These are phyloP conservation scores for Tretioscincus oriximinensis DNA, from an alignment of 2,113 vertebrate genomes.

Conservation along the genomic window DNA sequence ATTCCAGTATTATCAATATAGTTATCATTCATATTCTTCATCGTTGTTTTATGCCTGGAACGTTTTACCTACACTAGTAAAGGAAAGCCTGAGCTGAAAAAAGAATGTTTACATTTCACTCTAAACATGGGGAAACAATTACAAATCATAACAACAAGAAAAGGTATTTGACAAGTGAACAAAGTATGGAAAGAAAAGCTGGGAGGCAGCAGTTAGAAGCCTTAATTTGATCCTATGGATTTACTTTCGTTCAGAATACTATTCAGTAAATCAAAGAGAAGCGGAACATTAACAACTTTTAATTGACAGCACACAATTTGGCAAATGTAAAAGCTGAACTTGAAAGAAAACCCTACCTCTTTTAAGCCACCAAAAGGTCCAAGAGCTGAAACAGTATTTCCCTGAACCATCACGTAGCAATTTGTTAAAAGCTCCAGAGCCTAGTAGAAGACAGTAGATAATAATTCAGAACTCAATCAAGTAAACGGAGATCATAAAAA, in stretches of 20 bases:
- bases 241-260: too few species aligned
- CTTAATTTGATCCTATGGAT: too few species aligned
- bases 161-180: background rate
- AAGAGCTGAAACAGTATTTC: slow-evolving; percentile 93
- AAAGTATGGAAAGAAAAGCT: background rate
- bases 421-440: slow-evolving; percentile 92
- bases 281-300: background rate
- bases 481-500: background rate
- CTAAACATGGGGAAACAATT: background rate
- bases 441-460: slow-evolving; percentile 64
- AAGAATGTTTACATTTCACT: background rate
- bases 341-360: slow-evolving; percentile 77
- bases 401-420: slow-evolving; percentile 98
- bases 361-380: slow-evolving; percentile 90
- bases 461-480: background rate
- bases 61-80: background rate
- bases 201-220: too few species aligned
- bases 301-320: background rate
- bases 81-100: background rate
- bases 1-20: background rate
- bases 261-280: too few species aligned
- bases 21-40: background rate
- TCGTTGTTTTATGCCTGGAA: background rate
- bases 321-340: background rate
- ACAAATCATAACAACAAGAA: too few species aligned